Evolutionary conservation across 2,888 invertebrate genomes (phyloP).

Genomic region (Heliconius aoede): DNA sequence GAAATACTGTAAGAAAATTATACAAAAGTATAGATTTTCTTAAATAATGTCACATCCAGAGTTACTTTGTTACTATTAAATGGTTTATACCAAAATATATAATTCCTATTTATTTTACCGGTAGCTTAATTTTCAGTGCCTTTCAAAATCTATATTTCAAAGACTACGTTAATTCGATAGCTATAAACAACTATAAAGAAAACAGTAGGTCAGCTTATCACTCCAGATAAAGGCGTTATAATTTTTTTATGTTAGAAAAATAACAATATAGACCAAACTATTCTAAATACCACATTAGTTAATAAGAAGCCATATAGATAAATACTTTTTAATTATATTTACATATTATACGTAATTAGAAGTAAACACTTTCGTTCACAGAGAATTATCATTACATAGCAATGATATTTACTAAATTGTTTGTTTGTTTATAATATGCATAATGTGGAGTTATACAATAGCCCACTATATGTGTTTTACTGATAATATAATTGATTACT

Average conservation of each 20-base stretch:
- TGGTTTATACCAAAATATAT: not conserved
- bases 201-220: slow-evolving; percentile 14
- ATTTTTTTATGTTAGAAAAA: not conserved
- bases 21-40: no score
- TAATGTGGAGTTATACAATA: slow-evolving; percentile 19
- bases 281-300: not conserved
- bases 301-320: not conserved
- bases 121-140: not conserved
- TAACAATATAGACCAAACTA: not conserved
- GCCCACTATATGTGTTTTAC: not conserved
- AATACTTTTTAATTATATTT: slow-evolving; percentile 5
- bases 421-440: slow-evolving; percentile 16
- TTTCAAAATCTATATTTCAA: not conserved
- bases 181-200: slow-evolving; percentile 7
- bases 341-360: slow-evolving; percentile 4
- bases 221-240: not conserved
- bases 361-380: slow-evolving; percentile 35
- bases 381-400: slow-evolving; percentile 38
- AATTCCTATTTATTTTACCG: not conserved
- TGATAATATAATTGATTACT: not conserved
- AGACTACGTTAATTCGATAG: not conserved
- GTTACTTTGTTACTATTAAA: not conserved
- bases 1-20: no score
- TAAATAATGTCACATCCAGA: not conserved
- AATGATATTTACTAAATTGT: slow-evolving; percentile 38